A percentile compares a stretch with the other conserved stretches of the same genome.
phyloP scores from a whole-genome alignment of 1,140 invertebrate species.

The Formica exsecta region DNA sequence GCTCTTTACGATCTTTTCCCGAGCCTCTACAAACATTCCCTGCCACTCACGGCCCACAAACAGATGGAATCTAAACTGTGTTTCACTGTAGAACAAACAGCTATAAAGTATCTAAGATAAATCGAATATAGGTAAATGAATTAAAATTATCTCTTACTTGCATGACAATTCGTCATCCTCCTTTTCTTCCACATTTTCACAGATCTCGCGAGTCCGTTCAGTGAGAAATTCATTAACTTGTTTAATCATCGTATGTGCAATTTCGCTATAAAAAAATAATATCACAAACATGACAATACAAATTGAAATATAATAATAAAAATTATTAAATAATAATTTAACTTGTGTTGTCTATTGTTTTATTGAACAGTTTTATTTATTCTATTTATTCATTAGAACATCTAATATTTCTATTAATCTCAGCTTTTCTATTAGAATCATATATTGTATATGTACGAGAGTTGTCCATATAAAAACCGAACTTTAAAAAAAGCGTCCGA shows the following conservation, averaged over 20 bases:
- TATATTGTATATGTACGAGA: too few species aligned
- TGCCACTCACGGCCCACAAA: constrained; percentile 92
- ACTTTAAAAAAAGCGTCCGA: too few species aligned
- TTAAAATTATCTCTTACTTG: constrained; percentile 68
- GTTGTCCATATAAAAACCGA: too few species aligned
- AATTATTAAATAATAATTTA: constrained; percentile 22
- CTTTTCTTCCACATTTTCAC: constrained; percentile 70
- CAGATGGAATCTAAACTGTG: constrained; percentile 87
- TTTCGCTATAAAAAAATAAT: constrained; percentile 76
- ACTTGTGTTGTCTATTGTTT: not conserved
- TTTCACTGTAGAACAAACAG: constrained; percentile 34
- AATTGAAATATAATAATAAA: constrained; percentile 4
- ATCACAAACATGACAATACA: not conserved
- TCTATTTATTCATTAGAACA: constrained; percentile 1
- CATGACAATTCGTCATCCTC: constrained; percentile 72
- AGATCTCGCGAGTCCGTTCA: constrained; percentile 80
- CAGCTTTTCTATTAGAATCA: not conserved
- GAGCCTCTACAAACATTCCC: constrained; percentile 91
- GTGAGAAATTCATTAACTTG: constrained; percentile 81
- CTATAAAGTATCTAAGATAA: not conserved
- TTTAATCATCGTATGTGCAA: constrained; percentile 79
- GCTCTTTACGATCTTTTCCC: constrained; percentile 93
- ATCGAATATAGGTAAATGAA: not conserved
- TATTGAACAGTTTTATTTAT: constrained; percentile 1
- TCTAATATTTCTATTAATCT: not conserved